Conservation (phyloP, 1,140 invertebrate genomes). For the Ladona fulva region DNA sequence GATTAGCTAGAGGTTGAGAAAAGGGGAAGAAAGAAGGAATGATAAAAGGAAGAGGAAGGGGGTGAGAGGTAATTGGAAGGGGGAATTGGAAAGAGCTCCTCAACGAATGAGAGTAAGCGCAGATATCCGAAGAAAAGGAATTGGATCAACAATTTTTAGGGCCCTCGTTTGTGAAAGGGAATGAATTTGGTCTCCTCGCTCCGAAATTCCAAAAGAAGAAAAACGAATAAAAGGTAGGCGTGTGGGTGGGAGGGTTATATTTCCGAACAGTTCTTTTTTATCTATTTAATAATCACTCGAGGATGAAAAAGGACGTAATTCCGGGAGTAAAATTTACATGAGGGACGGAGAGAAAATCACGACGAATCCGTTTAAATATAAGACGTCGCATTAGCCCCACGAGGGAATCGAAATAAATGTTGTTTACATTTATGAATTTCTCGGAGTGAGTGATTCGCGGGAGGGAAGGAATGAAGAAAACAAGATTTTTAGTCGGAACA, state of each 20-base stretch:
- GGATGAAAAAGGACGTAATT: too few relatives aligned
- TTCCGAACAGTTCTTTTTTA: too few relatives aligned
- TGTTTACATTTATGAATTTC: too few relatives aligned
- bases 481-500: not conserved
- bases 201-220: not conserved
- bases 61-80: not conserved
- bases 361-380: too few relatives aligned
- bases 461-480: not conserved
- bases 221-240: not conserved
- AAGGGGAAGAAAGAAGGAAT: not conserved
- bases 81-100: not conserved
- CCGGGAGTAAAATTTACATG: too few relatives aligned
- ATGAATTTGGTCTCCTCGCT: not conserved
- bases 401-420: too few relatives aligned
- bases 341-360: too few relatives aligned
- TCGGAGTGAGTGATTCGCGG: too few relatives aligned
- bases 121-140: not conserved
- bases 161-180: not conserved
- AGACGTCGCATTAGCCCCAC: too few relatives aligned
- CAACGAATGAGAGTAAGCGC: not conserved
- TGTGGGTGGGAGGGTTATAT: not conserved
- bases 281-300: too few relatives aligned
- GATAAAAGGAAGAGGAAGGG: not conserved
- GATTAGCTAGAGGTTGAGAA: not conserved
- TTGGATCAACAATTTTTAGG: constrained; percentile 6